phyloP scores from a whole-genome alignment of 2,113 vertebrate species.

The Chaetorhynchus papuensis region DNA sequence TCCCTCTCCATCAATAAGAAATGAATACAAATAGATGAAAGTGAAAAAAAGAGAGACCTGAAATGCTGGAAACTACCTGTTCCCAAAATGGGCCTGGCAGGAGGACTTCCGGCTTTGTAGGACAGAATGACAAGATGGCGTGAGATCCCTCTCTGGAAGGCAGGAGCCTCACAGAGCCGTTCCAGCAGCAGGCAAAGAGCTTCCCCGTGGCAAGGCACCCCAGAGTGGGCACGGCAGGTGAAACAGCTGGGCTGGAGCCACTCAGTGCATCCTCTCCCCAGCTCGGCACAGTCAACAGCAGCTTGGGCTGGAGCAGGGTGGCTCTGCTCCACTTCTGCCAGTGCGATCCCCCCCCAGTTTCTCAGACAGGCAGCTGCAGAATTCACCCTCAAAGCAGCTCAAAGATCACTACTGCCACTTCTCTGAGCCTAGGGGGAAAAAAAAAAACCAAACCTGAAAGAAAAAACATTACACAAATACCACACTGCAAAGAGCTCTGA shows the following conservation, averaged over 20 bases:
- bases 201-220: not conserved
- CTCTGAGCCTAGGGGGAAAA: not conserved
- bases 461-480: not conserved
- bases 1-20: not conserved
- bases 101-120: not conserved
- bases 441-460: rapidly evolving
- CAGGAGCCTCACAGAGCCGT: not conserved
- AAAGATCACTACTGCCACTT: not conserved
- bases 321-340: not conserved
- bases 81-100: rapidly evolving
- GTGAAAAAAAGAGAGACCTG: not conserved
- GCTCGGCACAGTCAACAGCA: rapidly evolving
- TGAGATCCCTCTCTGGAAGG: not conserved
- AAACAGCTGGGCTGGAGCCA: not conserved
- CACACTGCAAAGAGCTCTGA: rapidly evolving
- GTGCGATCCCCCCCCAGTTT: not conserved
- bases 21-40: not conserved
- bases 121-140: not conserved
- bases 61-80: rapidly evolving
- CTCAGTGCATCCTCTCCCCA: not conserved
- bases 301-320: not conserved
- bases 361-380: not conserved
- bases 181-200: not conserved
- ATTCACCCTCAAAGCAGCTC: not conserved
- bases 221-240: not conserved